Base-by-base conservation (phyloP, 2,797 vertebrate species). In the Coilia nasus region DNA sequence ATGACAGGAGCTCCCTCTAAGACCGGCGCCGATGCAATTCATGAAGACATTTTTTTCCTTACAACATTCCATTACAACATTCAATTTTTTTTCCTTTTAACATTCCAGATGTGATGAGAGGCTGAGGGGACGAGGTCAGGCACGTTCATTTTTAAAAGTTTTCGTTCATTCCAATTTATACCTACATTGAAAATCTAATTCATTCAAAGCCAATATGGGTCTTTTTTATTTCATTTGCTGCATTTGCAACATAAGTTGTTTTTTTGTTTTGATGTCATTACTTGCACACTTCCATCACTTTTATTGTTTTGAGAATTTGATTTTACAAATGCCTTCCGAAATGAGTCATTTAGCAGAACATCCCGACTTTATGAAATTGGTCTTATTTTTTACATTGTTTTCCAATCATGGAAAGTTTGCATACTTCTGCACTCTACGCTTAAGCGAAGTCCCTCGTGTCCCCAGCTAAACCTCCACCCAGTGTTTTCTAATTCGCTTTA, bases 1-100 rank as follows among this genome's bases (percentile, higher is more conserved):
- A 87, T 91, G 44, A 91, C 91, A 92, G 87, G 82, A n/a, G 84
- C 15, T 84, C 71, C 62, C 78, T 83, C 85, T 81, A 46, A 23
- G 50, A 35, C 56, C 82, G 83, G 54, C 85, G 75, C 54, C 12
- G 50, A 81, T 84, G 57, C 31, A 82, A 82, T 84, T 83, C 81
- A 83, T 31, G 82, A 64, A 86, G 86, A 83, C 83, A 86, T 35
- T 21, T 71, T 28, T 67, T 41, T 41, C 35, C 35, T 41, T 41
- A 56, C 84, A 25, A 54, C 46, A 47, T 10, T 47, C 10, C 46
- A 47, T 10, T 3, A 47, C 3, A 47, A 47, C 46, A 47, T 47
- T 47, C 46, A 47, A 47, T 47, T 47, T 47, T 47, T 47, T 47
- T 54, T 75, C 83, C 82, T 60, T 50, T 88, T 88, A 85, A 86